Evolutionary conservation across 1,140 invertebrate species (phyloP).

Genomic region (Drosophila kikkawai): DNA sequence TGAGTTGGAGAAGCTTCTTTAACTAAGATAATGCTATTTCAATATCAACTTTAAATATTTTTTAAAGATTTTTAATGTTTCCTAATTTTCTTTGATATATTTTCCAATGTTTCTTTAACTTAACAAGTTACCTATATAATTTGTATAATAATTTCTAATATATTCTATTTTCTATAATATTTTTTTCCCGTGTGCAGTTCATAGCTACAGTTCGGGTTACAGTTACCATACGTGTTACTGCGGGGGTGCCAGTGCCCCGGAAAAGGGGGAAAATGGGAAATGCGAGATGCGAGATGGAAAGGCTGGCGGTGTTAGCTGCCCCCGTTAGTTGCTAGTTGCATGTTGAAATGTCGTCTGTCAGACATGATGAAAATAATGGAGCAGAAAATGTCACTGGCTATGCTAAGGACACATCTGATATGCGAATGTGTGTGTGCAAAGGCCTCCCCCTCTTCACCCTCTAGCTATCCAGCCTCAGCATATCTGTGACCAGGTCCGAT

Average conservation of each 20-base stretch:
- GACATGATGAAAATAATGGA: slow-evolving; percentile 84
- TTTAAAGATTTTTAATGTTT: neutral
- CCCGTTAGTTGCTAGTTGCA: slow-evolving; percentile 66
- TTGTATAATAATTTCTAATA: too few species aligned
- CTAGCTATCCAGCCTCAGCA: slow-evolving; percentile 20
- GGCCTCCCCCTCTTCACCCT: neutral
- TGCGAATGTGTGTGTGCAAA: slow-evolving; percentile 34
- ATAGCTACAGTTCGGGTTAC: slow-evolving; percentile 57
- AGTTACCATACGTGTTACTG: slow-evolving; percentile 56
- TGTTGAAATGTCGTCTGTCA: slow-evolving; percentile 83
- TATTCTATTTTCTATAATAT: neutral
- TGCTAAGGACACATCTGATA: slow-evolving; percentile 59
- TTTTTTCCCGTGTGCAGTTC: slow-evolving; percentile 4
- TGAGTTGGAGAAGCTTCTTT: neutral
- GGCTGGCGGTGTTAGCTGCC: slow-evolving; percentile 42
- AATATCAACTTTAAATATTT: neutral
- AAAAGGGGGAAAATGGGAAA: slow-evolving; percentile 25
- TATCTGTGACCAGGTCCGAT: slow-evolving; percentile 29
- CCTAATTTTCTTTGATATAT: neutral
- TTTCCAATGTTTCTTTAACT: neutral
- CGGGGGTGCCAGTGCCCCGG: neutral
- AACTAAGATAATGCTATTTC: neutral
- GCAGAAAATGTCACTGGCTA: slow-evolving; percentile 80
- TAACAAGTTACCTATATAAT: too few species aligned
- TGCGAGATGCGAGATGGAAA: slow-evolving; percentile 16